Evolutionary conservation across 2,113 vertebrate species (phyloP).

Genomic region (Tyto alba): DNA sequence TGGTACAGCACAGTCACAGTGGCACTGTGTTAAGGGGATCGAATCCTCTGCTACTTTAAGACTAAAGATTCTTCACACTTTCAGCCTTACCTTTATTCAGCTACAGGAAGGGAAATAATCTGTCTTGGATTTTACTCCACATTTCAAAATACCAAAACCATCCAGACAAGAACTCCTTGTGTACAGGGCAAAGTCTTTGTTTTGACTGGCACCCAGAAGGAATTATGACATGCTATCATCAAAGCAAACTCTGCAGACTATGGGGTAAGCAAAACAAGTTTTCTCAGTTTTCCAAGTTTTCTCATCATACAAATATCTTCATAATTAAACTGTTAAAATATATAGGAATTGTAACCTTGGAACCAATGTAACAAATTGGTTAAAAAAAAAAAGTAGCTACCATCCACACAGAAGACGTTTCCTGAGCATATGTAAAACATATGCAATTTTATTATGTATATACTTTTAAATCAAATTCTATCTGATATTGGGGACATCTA

Average conservation of each 20-base stretch:
- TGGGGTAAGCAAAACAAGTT: constrained; percentile 15
- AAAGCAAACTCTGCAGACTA: constrained; percentile 34
- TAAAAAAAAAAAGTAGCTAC: not conserved
- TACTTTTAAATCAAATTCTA: not conserved
- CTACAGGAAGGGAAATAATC: not conserved
- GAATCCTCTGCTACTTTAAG: not conserved
- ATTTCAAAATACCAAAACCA: constrained; percentile 49
- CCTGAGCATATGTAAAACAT: not conserved
- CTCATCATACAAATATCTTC: not conserved
- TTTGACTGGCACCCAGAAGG: constrained; percentile 41
- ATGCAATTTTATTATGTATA: not conserved
- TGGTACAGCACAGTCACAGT: not conserved
- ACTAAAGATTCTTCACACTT: not conserved
- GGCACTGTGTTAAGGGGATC: not conserved
- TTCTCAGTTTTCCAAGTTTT: constrained; percentile 19
- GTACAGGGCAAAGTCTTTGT: constrained; percentile 44
- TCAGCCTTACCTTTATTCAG: not conserved
- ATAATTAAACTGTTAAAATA: not conserved
- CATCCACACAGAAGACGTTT: not conserved
- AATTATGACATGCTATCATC: constrained; percentile 50
- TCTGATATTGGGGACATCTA: not conserved
- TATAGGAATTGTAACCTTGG: not conserved
- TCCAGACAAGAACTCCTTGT: constrained; percentile 52
- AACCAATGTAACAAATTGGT: not conserved
- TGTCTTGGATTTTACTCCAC: constrained; percentile 33